Conservation (phyloP, 2,888 invertebrate genomes). For the Mylabris sibirica region DNA sequence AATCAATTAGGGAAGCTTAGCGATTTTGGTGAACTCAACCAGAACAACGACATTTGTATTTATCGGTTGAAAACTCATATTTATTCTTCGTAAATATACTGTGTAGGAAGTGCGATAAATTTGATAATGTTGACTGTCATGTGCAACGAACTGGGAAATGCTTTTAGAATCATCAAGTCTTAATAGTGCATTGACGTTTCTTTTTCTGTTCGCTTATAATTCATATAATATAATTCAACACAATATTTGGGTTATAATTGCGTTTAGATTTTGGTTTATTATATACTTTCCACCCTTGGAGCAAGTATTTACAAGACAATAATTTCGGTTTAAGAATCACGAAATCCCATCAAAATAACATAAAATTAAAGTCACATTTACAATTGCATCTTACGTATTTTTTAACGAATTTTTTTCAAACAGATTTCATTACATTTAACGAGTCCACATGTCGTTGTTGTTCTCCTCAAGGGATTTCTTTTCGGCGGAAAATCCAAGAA, state of each 20-base stretch:
- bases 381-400: neutral
- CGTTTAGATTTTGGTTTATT: too few species aligned
- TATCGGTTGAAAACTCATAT: neutral
- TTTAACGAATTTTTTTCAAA: neutral
- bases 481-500: neutral
- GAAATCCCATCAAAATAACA: neutral
- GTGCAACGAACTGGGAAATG: conserved; percentile 41
- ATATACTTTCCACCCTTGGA: neutral
- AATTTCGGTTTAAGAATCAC: neutral
- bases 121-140: conserved; percentile 39
- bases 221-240: neutral
- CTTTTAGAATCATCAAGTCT: conserved; percentile 25
- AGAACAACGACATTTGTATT: neutral
- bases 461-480: neutral
- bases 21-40: neutral
- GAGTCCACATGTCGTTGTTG: neutral
- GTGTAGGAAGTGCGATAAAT: conserved; percentile 34
- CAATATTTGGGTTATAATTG: neutral
- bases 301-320: neutral
- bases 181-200: conserved; percentile 39
- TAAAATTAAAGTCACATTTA: conserved; percentile 4
- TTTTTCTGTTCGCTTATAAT: conserved; percentile 20
- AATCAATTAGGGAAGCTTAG: too few species aligned
- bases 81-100: neutral
- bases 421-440: neutral